phyloP scores from a whole-genome alignment of 2,888 invertebrate genomes.

The Sesamia inferens region DNA sequence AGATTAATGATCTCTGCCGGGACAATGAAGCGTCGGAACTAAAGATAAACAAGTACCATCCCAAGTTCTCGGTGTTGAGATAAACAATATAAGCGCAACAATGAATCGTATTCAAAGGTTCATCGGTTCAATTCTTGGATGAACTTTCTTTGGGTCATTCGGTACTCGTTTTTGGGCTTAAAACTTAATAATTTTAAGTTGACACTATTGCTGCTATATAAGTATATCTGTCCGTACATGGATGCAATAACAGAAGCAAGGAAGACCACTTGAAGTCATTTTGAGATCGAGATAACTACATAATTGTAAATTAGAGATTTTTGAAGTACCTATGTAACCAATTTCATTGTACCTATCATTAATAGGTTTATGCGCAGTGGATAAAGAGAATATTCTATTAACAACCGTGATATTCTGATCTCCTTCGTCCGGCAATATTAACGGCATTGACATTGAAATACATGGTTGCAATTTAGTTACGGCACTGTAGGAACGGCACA shows the following conservation, averaged over 20 bases:
- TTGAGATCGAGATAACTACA: neutral
- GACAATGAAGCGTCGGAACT: constrained; percentile 69
- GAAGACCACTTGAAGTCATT: neutral
- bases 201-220: neutral
- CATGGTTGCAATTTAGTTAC: constrained; percentile 63
- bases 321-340: neutral
- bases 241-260: neutral
- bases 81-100: constrained; percentile 69
- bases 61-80: constrained; percentile 64
- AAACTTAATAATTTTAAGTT: neutral
- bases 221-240: neutral
- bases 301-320: neutral
- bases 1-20: constrained; percentile 68
- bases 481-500: constrained; percentile 56
- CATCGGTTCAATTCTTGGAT: constrained; percentile 44
- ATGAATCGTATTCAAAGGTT: constrained; percentile 53
- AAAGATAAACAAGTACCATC: constrained; percentile 73
- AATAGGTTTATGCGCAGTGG: constrained; percentile 12
- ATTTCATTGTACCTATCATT: neutral
- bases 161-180: constrained; percentile 3
- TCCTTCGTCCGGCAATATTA: constrained; percentile 4
- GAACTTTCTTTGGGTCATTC: constrained; percentile 50
- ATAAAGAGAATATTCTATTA: constrained; percentile 11
- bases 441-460: constrained; percentile 50
- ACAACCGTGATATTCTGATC: neutral